Base-by-base conservation (phyloP, 2,797 vertebrate species). In the Cephalopachus bancanus region DNA sequence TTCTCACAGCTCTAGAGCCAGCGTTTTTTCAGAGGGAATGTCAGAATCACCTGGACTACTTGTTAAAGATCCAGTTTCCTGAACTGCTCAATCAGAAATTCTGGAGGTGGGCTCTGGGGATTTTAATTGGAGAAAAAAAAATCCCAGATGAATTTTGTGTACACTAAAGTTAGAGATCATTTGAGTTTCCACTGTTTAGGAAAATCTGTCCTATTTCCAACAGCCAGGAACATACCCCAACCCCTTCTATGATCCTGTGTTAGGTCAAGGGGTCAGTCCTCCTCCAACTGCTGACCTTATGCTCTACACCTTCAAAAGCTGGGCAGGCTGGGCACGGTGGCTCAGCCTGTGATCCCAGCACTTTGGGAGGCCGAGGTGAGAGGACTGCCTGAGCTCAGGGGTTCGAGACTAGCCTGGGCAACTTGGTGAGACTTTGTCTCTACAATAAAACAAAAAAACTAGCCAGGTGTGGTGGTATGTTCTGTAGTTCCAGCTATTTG, bases 31-130 rank as follows among this genome's bases (percentile, higher is more conserved):
- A 44, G 44, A 44, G 44, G 44, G 6, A 44, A 44, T 44, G 44
- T 44, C 44, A 44, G 92, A 75, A 76, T 60, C n/a, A 26, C 33
- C 53, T 22, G 2, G 30, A 57, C 4, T 67, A 12, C 7, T 14
- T 19, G 67, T 67, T 12, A 30, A n/a, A 87, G 90, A 57, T 44
- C 49, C 59, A 91, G 75, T 44, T 93, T 94, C 64, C 86, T 85
- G 6, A 91, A 62, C 44, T 10, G 44, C 10, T 62, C 22, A 67
- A 75, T 83, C 17, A 10, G 51, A 87, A 81, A 86, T 95, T 67
- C 65, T 72, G 16, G 9, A 28, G 3, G 67, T 26, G 5, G 19
- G 51, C 44, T 69, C 83, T 51, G 51, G 51, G 69, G 71, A 87
- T 81, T 81, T 89, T 76, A 88, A 94, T 8, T 26, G 26, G 19